A percentile compares a stretch with the other conserved stretches of the same genome.
These are phyloP conservation scores for Phodopus roborovskii DNA, from an alignment of 2,113 vertebrate species.

Conservation along the genomic window DNA sequence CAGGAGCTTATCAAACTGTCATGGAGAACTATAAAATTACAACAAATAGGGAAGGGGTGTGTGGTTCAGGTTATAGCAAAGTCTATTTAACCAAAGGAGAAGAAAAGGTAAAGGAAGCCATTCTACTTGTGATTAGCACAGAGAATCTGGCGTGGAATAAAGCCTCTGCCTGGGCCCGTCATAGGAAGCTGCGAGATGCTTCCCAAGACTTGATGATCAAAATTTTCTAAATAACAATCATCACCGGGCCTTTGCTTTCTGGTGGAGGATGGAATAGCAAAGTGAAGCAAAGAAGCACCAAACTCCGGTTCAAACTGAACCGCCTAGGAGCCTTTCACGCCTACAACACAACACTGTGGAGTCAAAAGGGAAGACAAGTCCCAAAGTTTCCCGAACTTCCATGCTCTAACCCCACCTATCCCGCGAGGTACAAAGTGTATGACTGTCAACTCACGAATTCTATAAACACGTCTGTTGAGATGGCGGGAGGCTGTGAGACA, in stretches of 20 bases:
- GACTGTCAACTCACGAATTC: neutral
- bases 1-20: constrained; percentile 44
- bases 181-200: constrained; percentile 30
- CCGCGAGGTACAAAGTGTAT: neutral
- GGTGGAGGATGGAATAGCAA: neutral
- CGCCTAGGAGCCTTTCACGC: constrained; percentile 8
- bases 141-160: neutral
- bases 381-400: neutral
- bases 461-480: constrained; percentile 17
- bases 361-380: constrained; percentile 29
- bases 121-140: neutral
- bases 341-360: neutral
- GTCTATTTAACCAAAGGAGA: constrained; percentile 33
- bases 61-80: constrained; percentile 24
- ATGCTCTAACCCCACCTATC: constrained; percentile 25
- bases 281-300: neutral
- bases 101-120: constrained; percentile 12
- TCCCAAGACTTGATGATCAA: constrained; percentile 28
- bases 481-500: constrained; percentile 16
- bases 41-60: constrained; percentile 29
- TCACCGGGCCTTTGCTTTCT: neutral
- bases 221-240: constrained; percentile 49
- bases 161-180: neutral
- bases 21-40: constrained; percentile 46
- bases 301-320: constrained; percentile 1